Evolutionary conservation across 2,797 vertebrate genomes (phyloP), one percentile per base, ranked within the genome.

Genomic region (Hippocampus kuda): DNA sequence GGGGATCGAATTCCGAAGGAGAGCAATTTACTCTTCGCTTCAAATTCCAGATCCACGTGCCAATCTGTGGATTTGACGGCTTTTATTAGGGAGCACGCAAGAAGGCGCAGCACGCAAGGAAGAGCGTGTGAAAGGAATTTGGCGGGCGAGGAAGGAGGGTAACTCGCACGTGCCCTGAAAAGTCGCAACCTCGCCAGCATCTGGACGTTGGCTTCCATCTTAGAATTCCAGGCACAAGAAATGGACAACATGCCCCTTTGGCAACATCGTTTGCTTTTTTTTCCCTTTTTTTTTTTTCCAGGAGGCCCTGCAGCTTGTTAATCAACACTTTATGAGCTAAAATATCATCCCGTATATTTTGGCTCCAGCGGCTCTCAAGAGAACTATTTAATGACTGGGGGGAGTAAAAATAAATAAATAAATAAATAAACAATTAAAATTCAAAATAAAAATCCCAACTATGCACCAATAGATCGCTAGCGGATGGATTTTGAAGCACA

Each of bases 1-100:
- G 68, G 77, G 76, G 76, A 74, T 34, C 56, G 74, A 79, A 83
- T 83, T 87, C 78, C 77, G 75, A 78, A 72, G 68, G 72, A 81
- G 74, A 84, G 82, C 80, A 78, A 88, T 88, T 86, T 85, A 74
- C 69, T 83, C 81, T 81, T 85, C 79, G 70, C 81, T 88, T 77
- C 77, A 69, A 86, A 88, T 85, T 90, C 81, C 81, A 86, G 74
- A 89, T 85, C 76, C 80, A 64, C 77, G 82, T 74, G 75, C 72
- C 82, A 80, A 88, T 88, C 87, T 83, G 72, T 26, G 79, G 88
- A 84, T 87, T 87, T 88, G 70, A 82, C 70, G 77, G 84, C 84
- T 88, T 90, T 88, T 79, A 74, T 76, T 79, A 38, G 10, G 53
- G 77, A 87, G 87, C 88, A 38, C 34, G 34, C 34, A 38, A 38